Evolutionary conservation across 2,113 vertebrate species (phyloP).

Genomic region (Ageneiosus marmoratus): DNA sequence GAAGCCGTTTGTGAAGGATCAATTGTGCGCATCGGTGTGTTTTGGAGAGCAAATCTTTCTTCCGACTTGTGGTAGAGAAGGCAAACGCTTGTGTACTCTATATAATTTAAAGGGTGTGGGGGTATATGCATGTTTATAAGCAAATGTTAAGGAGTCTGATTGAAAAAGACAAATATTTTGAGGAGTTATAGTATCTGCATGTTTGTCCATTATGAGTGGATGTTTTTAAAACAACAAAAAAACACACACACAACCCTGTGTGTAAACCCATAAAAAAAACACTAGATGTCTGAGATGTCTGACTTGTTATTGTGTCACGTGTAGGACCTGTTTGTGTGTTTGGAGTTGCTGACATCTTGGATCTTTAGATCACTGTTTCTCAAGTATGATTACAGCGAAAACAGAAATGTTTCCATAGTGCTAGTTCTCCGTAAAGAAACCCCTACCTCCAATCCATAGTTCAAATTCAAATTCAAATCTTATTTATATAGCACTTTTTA

Average conservation of each 20-base stretch:
- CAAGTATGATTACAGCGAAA: slow-evolving; percentile 1
- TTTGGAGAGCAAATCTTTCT: background rate
- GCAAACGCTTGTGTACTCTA: slow-evolving; percentile 3
- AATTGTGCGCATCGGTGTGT: background rate
- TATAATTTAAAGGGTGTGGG: slow-evolving; percentile 25
- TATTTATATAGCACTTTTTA: no score
- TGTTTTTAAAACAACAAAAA: slow-evolving; percentile 64
- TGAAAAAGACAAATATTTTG: slow-evolving; percentile 51
- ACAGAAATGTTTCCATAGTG: background rate
- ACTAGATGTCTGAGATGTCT: slow-evolving; percentile 7
- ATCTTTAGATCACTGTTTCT: slow-evolving; percentile 38
- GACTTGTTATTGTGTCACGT: background rate
- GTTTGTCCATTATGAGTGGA: slow-evolving; percentile 58
- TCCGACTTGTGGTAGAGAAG: slow-evolving; percentile 8
- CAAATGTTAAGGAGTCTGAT: slow-evolving; percentile 35
- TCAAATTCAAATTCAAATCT: no score
- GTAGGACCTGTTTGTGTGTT: background rate
- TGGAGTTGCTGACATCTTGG: background rate
- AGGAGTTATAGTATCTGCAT: slow-evolving; percentile 44
- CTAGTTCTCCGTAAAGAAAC: background rate
- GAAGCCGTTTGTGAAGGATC: slow-evolving; percentile 12
- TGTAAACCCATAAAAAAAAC: slow-evolving; percentile 46
- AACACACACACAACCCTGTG: no score
- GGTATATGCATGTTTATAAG: slow-evolving; percentile 37
- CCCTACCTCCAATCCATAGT: no score